These are phyloP conservation scores for Ceratosolen solmsi DNA, from an alignment of 1,140 invertebrate genomes.

Conservation along the genomic window DNA sequence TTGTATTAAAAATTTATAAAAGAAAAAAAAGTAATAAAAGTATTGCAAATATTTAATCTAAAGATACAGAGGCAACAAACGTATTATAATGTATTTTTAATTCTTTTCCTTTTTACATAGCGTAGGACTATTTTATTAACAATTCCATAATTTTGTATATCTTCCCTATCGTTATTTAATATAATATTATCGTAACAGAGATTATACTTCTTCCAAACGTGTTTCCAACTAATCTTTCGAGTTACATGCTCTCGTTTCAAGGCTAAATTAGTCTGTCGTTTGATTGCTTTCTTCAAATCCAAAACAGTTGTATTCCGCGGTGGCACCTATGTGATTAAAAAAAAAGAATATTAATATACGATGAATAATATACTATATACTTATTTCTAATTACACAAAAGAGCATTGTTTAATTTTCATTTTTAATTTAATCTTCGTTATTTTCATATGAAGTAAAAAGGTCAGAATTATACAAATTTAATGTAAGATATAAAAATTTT, in stretches of 20 bases:
- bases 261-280: slow-evolving; percentile 65
- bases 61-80: neutral
- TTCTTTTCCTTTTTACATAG: slow-evolving; percentile 62
- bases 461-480: too few species aligned
- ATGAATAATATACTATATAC: too few species aligned
- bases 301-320: slow-evolving; percentile 65
- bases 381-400: too few species aligned
- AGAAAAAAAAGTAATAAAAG: too few species aligned
- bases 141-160: slow-evolving; percentile 68
- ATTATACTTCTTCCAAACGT: slow-evolving; percentile 69
- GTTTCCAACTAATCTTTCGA: slow-evolving; percentile 70
- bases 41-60: neutral
- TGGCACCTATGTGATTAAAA: slow-evolving; percentile 61
- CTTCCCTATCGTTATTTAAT: slow-evolving; percentile 62
- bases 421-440: too few species aligned
- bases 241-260: slow-evolving; percentile 64
- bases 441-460: too few species aligned
- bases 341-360: too few species aligned
- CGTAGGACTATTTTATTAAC: slow-evolving; percentile 62
- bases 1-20: neutral
- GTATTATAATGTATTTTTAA: slow-evolving; percentile 61
- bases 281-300: slow-evolving; percentile 69
- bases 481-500: too few species aligned
- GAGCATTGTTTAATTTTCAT: too few species aligned
- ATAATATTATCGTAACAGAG: slow-evolving; percentile 59